Percentiles rank a stretch among this genome's conserved stretches.
Evolutionary conservation across 1,140 invertebrate species (phyloP).

Genomic region (Anadara kagoshimensis): DNA sequence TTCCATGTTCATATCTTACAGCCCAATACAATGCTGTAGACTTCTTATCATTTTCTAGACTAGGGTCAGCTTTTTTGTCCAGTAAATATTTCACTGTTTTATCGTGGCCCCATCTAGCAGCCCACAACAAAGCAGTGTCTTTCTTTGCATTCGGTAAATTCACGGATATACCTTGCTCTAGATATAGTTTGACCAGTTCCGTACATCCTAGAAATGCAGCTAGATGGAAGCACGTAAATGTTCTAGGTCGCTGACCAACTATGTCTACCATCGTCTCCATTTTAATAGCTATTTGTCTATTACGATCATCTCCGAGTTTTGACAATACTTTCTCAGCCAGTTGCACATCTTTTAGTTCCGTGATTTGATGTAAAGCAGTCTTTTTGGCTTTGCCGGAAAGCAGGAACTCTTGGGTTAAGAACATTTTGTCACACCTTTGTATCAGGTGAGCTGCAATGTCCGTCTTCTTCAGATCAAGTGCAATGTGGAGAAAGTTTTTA

Average conservation of each 20-base stretch:
- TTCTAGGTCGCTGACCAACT: slow-evolving; percentile 64
- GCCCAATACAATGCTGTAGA: slow-evolving; percentile 72
- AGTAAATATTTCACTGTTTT: slow-evolving; percentile 47
- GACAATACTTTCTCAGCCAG: slow-evolving; percentile 48
- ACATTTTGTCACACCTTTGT: slow-evolving; percentile 26
- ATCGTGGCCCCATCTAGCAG: slow-evolving; percentile 60
- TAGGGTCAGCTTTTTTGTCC: slow-evolving; percentile 47
- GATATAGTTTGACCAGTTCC: slow-evolving; percentile 55
- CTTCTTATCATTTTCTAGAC: slow-evolving; percentile 69
- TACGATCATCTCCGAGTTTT: slow-evolving; percentile 34
- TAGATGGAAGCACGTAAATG: slow-evolving; percentile 63
- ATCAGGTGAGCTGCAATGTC: slow-evolving; percentile 45
- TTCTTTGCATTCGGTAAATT: slow-evolving; percentile 64
- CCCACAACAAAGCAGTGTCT: slow-evolving; percentile 69
- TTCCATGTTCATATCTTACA: slow-evolving; percentile 61
- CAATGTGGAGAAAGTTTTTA: slow-evolving; percentile 55
- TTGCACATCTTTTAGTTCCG: slow-evolving; percentile 51
- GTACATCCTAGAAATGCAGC: slow-evolving; percentile 60
- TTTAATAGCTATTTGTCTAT: slow-evolving; percentile 43
- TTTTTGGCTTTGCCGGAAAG: slow-evolving; percentile 40
- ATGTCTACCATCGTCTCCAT: slow-evolving; percentile 63
- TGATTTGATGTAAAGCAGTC: slow-evolving; percentile 58
- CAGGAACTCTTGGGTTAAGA: slow-evolving; percentile 45
- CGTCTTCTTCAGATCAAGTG: slow-evolving; percentile 36
- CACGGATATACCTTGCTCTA: slow-evolving; percentile 51